Conservation (phyloP, 2,113 vertebrate genomes). For the Pholis gunnellus region DNA sequence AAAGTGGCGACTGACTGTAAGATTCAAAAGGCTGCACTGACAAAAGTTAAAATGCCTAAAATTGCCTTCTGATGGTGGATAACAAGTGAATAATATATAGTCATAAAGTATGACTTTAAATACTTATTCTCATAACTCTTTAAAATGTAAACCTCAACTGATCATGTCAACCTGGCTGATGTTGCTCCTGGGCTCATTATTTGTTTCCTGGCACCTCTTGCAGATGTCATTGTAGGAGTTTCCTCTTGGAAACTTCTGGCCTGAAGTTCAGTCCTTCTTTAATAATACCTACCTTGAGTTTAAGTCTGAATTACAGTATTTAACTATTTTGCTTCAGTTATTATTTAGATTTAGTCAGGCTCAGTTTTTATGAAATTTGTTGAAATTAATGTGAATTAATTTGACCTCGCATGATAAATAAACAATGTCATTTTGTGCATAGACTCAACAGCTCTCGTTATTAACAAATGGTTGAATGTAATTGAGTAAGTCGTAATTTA, state of each 20-base stretch:
- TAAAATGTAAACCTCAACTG: not conserved
- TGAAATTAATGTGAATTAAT: not conserved
- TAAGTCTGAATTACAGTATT: not conserved
- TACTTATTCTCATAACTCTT: not conserved
- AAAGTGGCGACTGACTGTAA: not conserved
- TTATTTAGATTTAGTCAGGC: not conserved
- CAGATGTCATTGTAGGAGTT: not conserved
- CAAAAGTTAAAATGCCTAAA: not conserved
- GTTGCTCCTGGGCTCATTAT: not conserved
- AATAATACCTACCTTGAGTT: constrained; percentile 14
- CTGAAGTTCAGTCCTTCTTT: not conserved
- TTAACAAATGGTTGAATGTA: not conserved
- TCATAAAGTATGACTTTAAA: not conserved
- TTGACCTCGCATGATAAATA: not conserved
- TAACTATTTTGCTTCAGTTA: not conserved
- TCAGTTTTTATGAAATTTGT: not conserved
- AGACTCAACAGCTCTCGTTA: not conserved
- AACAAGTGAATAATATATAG: not conserved
- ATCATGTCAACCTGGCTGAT: constrained; percentile 7
- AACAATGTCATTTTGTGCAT: not conserved
- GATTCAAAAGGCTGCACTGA: not conserved
- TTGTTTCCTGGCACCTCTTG: constrained; percentile 10
- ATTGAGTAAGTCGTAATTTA: not conserved
- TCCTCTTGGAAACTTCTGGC: constrained; percentile 1
- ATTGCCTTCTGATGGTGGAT: not conserved